These are phyloP conservation scores for Phorcus lineatus DNA, from an alignment of 2,888 invertebrate species.

Conservation along the genomic window DNA sequence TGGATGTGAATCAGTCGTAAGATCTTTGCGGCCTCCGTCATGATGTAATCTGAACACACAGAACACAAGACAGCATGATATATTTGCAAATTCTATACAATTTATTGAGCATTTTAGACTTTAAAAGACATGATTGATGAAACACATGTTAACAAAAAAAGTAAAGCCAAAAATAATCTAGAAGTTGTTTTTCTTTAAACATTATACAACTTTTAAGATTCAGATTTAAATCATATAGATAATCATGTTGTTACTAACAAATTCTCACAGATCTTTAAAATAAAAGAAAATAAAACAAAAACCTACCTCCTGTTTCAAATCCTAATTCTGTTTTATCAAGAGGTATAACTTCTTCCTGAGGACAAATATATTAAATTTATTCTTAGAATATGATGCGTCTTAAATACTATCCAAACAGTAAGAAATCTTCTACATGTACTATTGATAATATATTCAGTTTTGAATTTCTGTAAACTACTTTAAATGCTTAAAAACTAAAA, in stretches of 20 bases:
- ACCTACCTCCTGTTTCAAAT: constrained; percentile 80
- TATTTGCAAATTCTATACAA: background rate
- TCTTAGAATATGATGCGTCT: background rate
- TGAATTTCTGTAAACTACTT: too few relatives aligned
- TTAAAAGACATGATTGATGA: too few relatives aligned
- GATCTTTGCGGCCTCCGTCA: constrained; percentile 81
- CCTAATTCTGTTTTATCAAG: constrained; percentile 83
- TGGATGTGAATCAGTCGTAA: constrained; percentile 88
- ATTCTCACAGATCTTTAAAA: too few relatives aligned
- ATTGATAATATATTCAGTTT: too few relatives aligned
- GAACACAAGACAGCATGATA: background rate
- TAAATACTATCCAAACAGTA: background rate
- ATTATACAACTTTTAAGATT: too few relatives aligned
- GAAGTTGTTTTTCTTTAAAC: too few relatives aligned
- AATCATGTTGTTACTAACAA: too few relatives aligned
- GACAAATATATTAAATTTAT: background rate
- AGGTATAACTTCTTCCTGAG: constrained; percentile 76
- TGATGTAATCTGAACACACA: constrained; percentile 70
- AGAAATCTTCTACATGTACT: too few relatives aligned
- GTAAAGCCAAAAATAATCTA: background rate
- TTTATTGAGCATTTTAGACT: background rate
- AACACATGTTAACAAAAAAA: too few relatives aligned
- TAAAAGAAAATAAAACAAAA: background rate
- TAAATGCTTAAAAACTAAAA: too few relatives aligned
- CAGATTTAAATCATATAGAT: too few relatives aligned